phyloP scores from a whole-genome alignment of 2,888 invertebrate genomes.

The Sphaerolaimus hirsutus region DNA sequence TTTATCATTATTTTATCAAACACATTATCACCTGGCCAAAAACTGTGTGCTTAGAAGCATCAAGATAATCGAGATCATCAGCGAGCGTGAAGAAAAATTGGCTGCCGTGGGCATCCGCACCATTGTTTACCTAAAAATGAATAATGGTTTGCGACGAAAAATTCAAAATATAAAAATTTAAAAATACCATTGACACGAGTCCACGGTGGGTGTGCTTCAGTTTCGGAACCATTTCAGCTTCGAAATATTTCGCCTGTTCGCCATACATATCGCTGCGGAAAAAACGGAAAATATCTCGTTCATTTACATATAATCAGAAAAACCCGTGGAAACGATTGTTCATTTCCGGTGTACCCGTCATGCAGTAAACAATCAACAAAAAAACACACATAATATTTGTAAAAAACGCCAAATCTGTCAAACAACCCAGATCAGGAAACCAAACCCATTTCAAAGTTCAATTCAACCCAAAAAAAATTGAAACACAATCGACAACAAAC shows the following conservation, averaged over 20 bases:
- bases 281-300: no score
- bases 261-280: constrained; percentile 56
- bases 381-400: no score
- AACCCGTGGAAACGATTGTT: no score
- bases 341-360: no score
- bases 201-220: constrained; percentile 68
- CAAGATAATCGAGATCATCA: constrained; percentile 60
- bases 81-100: constrained; percentile 87
- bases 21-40: constrained; percentile 60
- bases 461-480: background rate
- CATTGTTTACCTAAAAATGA: constrained; percentile 44
- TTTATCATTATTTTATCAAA: background rate
- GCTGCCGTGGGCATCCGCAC: constrained; percentile 53
- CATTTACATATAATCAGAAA: no score
- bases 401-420: constrained; percentile 4
- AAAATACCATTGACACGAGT: no score
- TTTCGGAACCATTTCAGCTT: constrained; percentile 65
- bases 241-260: constrained; percentile 49
- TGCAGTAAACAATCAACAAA: no score
- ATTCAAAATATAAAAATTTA: no score
- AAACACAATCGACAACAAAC: constrained; percentile 17
- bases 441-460: no score
- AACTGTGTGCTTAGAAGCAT: constrained; percentile 63
- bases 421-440: background rate
- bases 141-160: no score